Percentiles rank a stretch among this genome's conserved stretches.
Evolutionary conservation across 2,888 invertebrate species (phyloP).

Genomic region (Callyntrura guangdongensis): DNA sequence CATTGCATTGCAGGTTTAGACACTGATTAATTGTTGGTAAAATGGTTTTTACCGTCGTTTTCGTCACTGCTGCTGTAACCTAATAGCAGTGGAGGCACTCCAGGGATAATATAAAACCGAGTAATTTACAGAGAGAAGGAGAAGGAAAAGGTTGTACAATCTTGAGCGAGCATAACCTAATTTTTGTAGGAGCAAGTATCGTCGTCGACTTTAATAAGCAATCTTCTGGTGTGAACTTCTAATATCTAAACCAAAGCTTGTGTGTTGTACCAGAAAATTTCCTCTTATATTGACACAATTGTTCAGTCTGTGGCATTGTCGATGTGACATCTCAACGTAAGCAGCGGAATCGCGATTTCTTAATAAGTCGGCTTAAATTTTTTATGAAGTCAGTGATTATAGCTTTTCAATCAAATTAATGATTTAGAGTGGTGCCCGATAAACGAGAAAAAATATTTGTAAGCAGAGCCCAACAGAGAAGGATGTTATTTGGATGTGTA

Average conservation of each 20-base stretch:
- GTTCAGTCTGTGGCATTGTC: not conserved
- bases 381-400: too few species aligned
- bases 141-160: constrained; percentile 42
- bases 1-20: not conserved
- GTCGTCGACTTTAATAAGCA: not conserved
- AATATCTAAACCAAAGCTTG: not conserved
- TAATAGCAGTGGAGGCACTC: not conserved
- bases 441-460: not conserved
- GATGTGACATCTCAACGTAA: not conserved
- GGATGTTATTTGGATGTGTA: not conserved
- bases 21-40: not conserved
- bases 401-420: too few species aligned
- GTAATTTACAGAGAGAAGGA: not conserved
- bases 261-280: not conserved
- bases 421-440: too few species aligned
- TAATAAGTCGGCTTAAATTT: too few species aligned
- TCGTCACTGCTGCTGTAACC: not conserved
- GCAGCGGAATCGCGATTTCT: too few species aligned
- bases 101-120: not conserved
- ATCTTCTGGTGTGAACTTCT: not conserved
- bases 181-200: not conserved
- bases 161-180: not conserved
- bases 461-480: not conserved
- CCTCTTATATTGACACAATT: too few species aligned
- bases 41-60: not conserved